Percentiles rank a stretch among this genome's conserved stretches.
phyloP scores from a whole-genome alignment of 2,888 invertebrate genomes.

The Elysia crispata region DNA sequence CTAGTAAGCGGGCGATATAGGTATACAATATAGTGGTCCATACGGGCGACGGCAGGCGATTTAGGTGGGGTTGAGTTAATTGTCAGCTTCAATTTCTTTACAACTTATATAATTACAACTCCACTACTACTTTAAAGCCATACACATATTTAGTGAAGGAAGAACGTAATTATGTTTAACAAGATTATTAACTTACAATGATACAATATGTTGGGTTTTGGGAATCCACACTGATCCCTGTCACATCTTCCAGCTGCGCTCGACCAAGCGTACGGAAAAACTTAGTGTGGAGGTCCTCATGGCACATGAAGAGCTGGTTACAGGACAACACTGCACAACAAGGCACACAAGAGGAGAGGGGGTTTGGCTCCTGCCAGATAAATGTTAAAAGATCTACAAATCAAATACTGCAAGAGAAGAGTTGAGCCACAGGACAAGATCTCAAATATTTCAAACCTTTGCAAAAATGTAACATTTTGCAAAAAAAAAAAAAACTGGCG shows the following conservation, averaged over 20 bases:
- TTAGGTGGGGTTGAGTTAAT: too few relatives aligned
- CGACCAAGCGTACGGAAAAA: constrained; percentile 74
- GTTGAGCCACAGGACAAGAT: background rate
- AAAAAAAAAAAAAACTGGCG: too few relatives aligned
- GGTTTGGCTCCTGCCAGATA: constrained; percentile 38
- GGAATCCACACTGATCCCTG: constrained; percentile 66
- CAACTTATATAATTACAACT: too few relatives aligned
- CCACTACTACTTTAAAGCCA: too few relatives aligned
- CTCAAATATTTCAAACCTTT: too few relatives aligned
- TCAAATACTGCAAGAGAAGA: background rate
- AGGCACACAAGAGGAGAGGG: constrained; percentile 60
- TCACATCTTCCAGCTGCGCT: constrained; percentile 73
- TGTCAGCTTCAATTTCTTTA: too few relatives aligned
- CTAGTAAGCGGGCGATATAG: too few relatives aligned
- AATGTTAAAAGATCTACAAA: background rate
- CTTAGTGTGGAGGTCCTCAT: constrained; percentile 75
- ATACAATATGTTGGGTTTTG: constrained; percentile 69
- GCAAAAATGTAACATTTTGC: too few relatives aligned
- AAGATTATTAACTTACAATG: constrained; percentile 75
- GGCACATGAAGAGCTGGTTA: constrained; percentile 73
- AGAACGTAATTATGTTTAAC: too few relatives aligned
- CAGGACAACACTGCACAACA: constrained; percentile 73
- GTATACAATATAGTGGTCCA: too few relatives aligned
- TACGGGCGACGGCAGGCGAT: too few relatives aligned
- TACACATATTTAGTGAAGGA: too few relatives aligned